These are phyloP conservation scores for Ornithorhynchus anatinus DNA, from an alignment of 2,113 vertebrate genomes.

Conservation along the genomic window DNA sequence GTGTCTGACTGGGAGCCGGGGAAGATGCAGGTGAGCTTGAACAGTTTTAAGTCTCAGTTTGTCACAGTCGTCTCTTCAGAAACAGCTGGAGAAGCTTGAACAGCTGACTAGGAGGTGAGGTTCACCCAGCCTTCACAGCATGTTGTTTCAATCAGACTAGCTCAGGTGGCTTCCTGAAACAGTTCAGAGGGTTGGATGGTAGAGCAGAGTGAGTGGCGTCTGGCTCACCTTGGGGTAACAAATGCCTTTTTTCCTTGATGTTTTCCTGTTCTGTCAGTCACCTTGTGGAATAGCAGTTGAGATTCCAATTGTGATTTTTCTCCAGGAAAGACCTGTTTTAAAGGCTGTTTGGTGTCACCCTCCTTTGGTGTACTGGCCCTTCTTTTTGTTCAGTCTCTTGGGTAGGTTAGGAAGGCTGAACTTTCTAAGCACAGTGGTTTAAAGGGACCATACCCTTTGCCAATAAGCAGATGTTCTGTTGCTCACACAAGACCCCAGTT, in stretches of 20 bases:
- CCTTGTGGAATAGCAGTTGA: background rate
- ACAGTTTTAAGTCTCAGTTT: no score
- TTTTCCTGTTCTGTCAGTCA: background rate
- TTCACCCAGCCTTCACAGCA: no score
- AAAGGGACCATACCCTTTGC: no score
- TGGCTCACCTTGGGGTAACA: background rate
- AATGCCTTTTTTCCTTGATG: background rate
- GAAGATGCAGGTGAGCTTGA: no score
- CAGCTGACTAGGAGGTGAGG: no score
- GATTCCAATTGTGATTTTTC: background rate
- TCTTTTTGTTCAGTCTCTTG: background rate
- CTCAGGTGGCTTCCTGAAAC: background rate
- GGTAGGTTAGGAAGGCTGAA: background rate
- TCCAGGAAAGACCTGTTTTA: background rate
- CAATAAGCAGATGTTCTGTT: no score
- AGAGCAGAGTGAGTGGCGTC: background rate
- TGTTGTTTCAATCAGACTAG: background rate
- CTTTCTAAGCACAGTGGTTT: background rate
- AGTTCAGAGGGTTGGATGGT: background rate
- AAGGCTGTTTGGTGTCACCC: background rate
- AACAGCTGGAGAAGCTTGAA: no score
- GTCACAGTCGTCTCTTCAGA: no score
- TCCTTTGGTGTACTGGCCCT: background rate
- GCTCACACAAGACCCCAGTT: no score
- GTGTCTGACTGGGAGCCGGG: no score